These are phyloP conservation scores for Synanthedon tipuliformis DNA, from an alignment of 2,888 invertebrate genomes.

Conservation along the genomic window DNA sequence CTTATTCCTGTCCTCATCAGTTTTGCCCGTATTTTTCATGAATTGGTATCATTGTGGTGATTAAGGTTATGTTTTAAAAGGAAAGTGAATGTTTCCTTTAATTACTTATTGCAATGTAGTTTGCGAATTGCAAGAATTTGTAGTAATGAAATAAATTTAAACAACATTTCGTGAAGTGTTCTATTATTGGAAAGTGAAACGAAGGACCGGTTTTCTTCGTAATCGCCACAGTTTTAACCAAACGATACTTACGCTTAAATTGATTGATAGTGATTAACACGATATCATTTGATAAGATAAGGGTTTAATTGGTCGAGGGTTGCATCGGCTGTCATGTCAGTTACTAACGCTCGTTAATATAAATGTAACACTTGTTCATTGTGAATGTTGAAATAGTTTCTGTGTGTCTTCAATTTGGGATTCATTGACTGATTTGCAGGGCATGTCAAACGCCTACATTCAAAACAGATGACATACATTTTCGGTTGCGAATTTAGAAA, in stretches of 20 bases:
- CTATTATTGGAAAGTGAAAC: no score
- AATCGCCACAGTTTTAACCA: not conserved
- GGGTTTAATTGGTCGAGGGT: constrained; percentile 28
- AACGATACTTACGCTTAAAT: not conserved
- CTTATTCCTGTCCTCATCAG: constrained; percentile 23
- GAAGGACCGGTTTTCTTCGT: no score
- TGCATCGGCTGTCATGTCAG: constrained; percentile 17
- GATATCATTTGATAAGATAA: constrained; percentile 38
- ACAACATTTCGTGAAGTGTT: no score
- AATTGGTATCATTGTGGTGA: constrained; percentile 24
- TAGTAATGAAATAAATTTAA: no score
- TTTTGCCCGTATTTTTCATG: constrained; percentile 4
- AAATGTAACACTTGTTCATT: constrained; percentile 38
- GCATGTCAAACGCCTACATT: constrained; percentile 55
- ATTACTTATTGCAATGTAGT: not conserved
- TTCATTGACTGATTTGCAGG: constrained; percentile 69
- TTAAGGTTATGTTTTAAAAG: constrained; percentile 20
- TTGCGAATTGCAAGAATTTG: not conserved
- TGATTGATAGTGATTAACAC: not conserved
- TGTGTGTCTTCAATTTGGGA: constrained; percentile 68
- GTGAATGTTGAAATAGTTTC: constrained; percentile 44
- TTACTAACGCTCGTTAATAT: constrained; percentile 34
- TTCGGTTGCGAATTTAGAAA: constrained; percentile 48
- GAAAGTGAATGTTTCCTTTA: constrained; percentile 28
- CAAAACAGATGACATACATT: constrained; percentile 47